These are phyloP conservation scores for Drosophila melanogaster DNA, from an alignment of 1,140 invertebrate species.

Conservation along the genomic window DNA sequence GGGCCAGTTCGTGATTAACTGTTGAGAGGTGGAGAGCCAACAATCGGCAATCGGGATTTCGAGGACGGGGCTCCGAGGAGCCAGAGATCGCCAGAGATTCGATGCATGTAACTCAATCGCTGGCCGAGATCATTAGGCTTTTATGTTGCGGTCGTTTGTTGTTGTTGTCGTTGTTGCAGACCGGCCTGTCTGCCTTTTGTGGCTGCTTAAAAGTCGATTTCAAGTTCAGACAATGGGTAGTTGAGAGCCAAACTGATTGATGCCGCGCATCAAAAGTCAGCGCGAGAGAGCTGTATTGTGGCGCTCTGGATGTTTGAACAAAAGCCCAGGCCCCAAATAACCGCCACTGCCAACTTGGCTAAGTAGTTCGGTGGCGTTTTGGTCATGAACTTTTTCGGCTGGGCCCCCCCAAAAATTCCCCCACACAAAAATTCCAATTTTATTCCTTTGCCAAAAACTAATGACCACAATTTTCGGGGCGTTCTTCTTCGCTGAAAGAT, in stretches of 20 bases:
- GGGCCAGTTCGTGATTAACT: conserved; percentile 75
- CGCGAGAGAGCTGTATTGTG: conserved; percentile 11
- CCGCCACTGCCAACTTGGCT: conserved; percentile 46
- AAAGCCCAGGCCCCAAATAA: conserved; percentile 41
- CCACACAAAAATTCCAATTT: conserved; percentile 53
- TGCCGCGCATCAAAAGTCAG: conserved; percentile 65
- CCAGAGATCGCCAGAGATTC: conserved; percentile 67
- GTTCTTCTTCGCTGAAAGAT: conserved; percentile 52
- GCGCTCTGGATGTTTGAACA: conserved; percentile 54
- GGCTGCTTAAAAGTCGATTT: conserved; percentile 75
- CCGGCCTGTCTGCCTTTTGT: conserved; percentile 18
- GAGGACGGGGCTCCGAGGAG: conserved; percentile 12
- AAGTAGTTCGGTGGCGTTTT: conserved; percentile 62
- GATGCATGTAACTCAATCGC: conserved; percentile 78
- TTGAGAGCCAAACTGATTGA: conserved; percentile 62
- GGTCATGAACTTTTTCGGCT: conserved; percentile 50
- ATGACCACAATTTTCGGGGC: conserved; percentile 78
- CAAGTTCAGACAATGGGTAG: conserved; percentile 75
- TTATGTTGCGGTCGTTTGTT: conserved; percentile 70
- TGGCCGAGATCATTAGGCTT: conserved; percentile 79
- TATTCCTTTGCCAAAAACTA: conserved; percentile 63
- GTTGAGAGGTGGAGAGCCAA: conserved; percentile 65
- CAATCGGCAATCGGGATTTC: conserved; percentile 8
- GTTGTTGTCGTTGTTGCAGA: background rate
- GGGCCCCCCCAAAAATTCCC: conserved; percentile 15